Percentiles rank a stretch among this genome's conserved stretches.
These are phyloP conservation scores for Scolopax bukidnonensis DNA, from an alignment of 2,797 vertebrate species.

Conservation along the genomic window DNA sequence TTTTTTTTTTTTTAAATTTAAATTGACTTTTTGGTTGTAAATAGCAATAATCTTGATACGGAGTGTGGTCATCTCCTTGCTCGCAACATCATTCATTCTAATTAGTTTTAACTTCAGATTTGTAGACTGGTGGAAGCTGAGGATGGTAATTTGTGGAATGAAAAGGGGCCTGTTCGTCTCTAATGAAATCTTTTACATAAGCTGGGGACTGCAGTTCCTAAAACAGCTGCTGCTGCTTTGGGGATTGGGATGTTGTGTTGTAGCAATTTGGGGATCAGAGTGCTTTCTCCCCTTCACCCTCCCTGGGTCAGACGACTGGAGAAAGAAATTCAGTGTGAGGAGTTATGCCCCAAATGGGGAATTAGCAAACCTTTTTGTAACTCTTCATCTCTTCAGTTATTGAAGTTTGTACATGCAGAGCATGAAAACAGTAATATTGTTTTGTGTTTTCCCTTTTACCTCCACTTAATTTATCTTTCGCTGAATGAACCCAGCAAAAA, in stretches of 20 bases:
- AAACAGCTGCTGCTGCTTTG: not conserved
- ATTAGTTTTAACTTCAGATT: conserved; percentile 5
- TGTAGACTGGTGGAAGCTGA: not conserved
- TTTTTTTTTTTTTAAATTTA: not conserved
- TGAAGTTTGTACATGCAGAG: not conserved
- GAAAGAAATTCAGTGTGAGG: not conserved
- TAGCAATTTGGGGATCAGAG: not conserved
- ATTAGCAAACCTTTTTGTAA: not conserved
- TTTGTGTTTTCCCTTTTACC: not conserved
- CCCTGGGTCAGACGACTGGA: not conserved
- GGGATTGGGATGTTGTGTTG: not conserved
- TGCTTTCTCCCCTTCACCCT: not conserved
- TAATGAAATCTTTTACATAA: not conserved
- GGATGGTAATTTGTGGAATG: not conserved
- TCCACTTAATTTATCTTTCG: not conserved
- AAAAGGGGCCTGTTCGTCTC: not conserved
- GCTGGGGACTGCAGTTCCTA: not conserved
- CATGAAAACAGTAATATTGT: not conserved
- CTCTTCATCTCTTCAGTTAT: not conserved
- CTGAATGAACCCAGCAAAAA: not conserved
- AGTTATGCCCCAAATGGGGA: not conserved
- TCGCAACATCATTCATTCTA: not conserved
- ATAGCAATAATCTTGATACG: not conserved
- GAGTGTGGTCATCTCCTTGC: not conserved
- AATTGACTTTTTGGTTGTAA: not conserved